Evolutionary conservation across 2,888 invertebrate species (phyloP), one percentile per base, ranked within the genome.

Genomic region (Cheilosia soror): DNA sequence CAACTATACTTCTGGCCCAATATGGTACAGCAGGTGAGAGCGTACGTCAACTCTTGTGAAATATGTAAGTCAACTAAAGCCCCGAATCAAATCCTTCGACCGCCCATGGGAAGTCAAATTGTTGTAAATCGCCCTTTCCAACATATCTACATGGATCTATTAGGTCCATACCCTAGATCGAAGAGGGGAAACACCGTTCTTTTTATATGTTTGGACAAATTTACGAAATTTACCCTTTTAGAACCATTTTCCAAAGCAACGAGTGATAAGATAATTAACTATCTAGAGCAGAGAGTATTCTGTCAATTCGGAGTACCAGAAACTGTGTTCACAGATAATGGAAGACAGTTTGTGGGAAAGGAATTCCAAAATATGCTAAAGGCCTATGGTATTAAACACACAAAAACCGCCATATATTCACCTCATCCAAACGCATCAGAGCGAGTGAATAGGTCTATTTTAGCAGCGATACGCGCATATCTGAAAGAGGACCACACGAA

Each of bases 351-450:
- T 44, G 20, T 15, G 6, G 6, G 15, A 15, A 20, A 15, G 0
- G 1, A 15, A 2, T 47, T 47, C 2, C 47, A 47, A 7, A 5
- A 6, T 20, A 4, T 20, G 15, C 4, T 78, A 27, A 20, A 11
- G 2, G 3, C 44, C 40, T 79, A 76, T 60, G 82, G 75, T 2
- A 53, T 78, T 0, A 42, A 27, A 2, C 78, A 82, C 15, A 29
- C 58, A 0, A 66, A 60, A 7, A 71, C 81, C 0, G 81, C 71
- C 1, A 29, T 71, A 9, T 80, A 73, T 31, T 57, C 58, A 4
- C 78, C 86, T 0, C 82, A 82, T 11, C 51, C 87, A 9, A 75
- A 87, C 47, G 62, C 60, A 0, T 78, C 78, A 0, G 71, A 78
- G 11, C 11, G 69, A 7, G 57, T 78, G 1, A 78, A 78, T 2